These are phyloP conservation scores for Pyrgilauda ruficollis DNA, from an alignment of 2,113 vertebrate genomes.

Conservation along the genomic window DNA sequence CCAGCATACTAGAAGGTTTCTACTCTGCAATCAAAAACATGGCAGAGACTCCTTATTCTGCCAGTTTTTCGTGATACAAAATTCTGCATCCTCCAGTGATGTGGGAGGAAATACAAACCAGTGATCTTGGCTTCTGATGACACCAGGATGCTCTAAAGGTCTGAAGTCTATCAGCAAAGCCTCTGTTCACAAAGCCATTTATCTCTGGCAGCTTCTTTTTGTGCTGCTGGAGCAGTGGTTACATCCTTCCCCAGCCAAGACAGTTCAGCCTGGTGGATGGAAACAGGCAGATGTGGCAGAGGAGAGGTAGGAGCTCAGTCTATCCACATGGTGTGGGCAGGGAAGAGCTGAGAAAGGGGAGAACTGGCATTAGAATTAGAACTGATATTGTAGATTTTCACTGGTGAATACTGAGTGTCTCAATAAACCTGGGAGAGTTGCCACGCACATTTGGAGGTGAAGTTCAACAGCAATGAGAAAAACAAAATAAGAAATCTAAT, in stretches of 20 bases:
- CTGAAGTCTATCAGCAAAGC: background rate
- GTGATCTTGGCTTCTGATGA: background rate
- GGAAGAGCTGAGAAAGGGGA: background rate
- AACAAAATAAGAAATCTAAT: background rate
- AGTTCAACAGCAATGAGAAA: background rate
- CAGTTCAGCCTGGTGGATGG: background rate
- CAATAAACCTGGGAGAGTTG: background rate
- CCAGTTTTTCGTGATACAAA: background rate
- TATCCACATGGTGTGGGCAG: accelerated
- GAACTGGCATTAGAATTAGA: background rate
- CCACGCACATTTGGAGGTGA: background rate
- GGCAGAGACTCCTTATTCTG: background rate
- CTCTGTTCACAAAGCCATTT: background rate
- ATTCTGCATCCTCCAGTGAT: background rate
- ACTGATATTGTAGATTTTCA: background rate
- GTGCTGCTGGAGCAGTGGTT: accelerated
- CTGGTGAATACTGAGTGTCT: background rate
- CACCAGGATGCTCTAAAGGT: background rate
- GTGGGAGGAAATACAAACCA: background rate
- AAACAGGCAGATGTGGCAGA: background rate
- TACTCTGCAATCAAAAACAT: background rate
- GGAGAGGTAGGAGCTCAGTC: background rate
- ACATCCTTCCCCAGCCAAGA: background rate
- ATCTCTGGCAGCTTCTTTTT: background rate
- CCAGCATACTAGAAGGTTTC: background rate